Conservation (phyloP, 1,140 invertebrate species). For the Melitaea cinxia region DNA sequence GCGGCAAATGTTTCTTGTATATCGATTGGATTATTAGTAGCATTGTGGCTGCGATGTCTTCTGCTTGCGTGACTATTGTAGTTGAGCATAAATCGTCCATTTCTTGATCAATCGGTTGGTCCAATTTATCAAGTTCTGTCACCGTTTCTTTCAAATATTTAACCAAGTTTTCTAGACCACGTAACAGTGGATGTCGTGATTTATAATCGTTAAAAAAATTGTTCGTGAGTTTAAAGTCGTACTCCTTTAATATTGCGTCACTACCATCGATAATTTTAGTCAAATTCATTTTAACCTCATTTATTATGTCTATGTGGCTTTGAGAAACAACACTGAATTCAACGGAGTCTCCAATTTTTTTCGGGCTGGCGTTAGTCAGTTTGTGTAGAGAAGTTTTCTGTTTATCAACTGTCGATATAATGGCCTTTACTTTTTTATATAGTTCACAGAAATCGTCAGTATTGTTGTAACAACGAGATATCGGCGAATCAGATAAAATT, state of each 20-base stretch:
- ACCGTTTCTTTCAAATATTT: slow-evolving; percentile 54
- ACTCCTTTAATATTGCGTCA: slow-evolving; percentile 60
- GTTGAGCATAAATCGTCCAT: slow-evolving; percentile 44
- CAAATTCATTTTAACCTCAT: slow-evolving; percentile 63
- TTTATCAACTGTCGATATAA: slow-evolving; percentile 69
- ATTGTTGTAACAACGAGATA: slow-evolving; percentile 79
- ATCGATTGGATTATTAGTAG: slow-evolving; percentile 86
- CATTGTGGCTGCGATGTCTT: slow-evolving; percentile 83
- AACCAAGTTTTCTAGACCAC: slow-evolving; percentile 57
- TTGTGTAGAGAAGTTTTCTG: slow-evolving; percentile 71
- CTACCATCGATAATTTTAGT: slow-evolving; percentile 51
- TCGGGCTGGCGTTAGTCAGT: slow-evolving; percentile 52
- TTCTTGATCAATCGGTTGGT: slow-evolving; percentile 43
- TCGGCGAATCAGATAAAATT: slow-evolving; percentile 66
- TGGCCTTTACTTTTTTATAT: slow-evolving; percentile 68
- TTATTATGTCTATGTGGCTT: slow-evolving; percentile 67
- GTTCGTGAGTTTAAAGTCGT: slow-evolving; percentile 57
- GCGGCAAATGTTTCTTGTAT: slow-evolving; percentile 84
- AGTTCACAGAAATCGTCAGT: slow-evolving; percentile 79
- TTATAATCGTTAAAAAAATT: slow-evolving; percentile 31
- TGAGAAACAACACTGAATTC: slow-evolving; percentile 51
- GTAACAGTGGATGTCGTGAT: slow-evolving; percentile 66
- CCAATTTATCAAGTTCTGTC: slow-evolving; percentile 45
- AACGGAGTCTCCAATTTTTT: slow-evolving; percentile 48
- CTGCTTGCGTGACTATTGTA: slow-evolving; percentile 69